Base-by-base conservation (phyloP, 2,888 invertebrate species). In the Cremastinae sp. region DNA sequence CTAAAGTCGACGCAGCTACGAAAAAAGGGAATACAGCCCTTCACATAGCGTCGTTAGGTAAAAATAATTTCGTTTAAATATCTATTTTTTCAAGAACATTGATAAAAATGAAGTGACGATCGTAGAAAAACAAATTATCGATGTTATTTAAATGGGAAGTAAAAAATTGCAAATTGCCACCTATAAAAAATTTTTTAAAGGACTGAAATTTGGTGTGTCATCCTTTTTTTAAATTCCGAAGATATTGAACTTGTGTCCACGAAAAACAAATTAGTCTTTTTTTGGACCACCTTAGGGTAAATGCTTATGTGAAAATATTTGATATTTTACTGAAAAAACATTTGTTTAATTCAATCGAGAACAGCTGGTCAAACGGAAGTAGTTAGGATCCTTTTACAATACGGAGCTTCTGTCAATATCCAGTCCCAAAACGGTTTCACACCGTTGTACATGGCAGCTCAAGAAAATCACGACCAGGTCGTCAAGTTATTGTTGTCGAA, bases 381-480 rank as follows among this genome's bases (percentile, higher is more conserved):
- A 74, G 98, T 98, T 66, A 94, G 94, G 86, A 93, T 98, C 85
- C 93, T 99, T 81, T 95, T 99, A 59, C 95, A 96, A 83, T 94
- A 96, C 85, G 96, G 96, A 83, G 98, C 98, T 83, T 95, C 96
- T 86, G 96, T 99, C 83, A 99, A 99, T 90, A 97, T 97, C 10
- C 99, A 99, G 90, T 97, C 97, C 0, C 95, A 97, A 81, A 98
- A 97, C 89, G 99, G 99, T 51, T 99, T 99, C 91, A 98, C 99
- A 0, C 99, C 99, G 0, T 92, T 99, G 51, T 99, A 99, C 90
- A 99, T 99, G 98, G 98, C 98, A 2, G 98, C 99, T 8, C 99
- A 98, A 91, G 98, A 98, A 90, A 98, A 98, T 90, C 98, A 98
- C 88, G 97, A 97, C 78, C 93, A 93, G 5, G 97, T 97, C 83